A percentile compares a stretch with the other conserved stretches of the same genome.
Evolutionary conservation across 2,888 invertebrate species (phyloP).

Genomic region (Pherbina coryleti): DNA sequence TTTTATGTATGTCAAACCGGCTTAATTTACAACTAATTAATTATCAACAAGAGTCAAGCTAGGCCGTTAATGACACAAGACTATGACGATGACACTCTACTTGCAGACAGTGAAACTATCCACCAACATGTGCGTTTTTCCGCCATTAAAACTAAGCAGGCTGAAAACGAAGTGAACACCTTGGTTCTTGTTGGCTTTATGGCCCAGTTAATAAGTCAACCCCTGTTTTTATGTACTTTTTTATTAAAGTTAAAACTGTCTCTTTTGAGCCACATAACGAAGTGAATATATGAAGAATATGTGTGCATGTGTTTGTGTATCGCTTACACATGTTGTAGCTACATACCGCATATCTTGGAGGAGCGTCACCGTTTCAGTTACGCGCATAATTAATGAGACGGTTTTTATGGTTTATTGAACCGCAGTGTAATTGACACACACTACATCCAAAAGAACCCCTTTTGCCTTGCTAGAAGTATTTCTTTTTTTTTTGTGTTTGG

Average conservation of each 20-base stretch:
- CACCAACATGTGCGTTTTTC: conserved; percentile 36
- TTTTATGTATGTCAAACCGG: conserved; percentile 64
- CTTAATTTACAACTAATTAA: conserved; percentile 63
- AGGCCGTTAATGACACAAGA: conserved; percentile 26
- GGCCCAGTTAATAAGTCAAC: conserved; percentile 36
- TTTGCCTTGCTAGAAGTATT: neutral
- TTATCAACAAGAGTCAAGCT: conserved; percentile 46
- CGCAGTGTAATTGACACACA: conserved; percentile 49
- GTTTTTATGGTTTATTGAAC: conserved; percentile 68
- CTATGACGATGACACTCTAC: neutral
- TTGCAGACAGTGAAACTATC: neutral
- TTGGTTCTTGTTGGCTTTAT: conserved; percentile 28
- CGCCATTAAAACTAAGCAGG: conserved; percentile 6
- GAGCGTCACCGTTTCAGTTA: conserved; percentile 56
- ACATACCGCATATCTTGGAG: conserved; percentile 41
- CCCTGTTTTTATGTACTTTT: conserved; percentile 13
- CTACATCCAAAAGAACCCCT: neutral
- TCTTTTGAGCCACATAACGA: neutral
- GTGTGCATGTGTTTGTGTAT: neutral
- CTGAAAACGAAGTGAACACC: conserved; percentile 6
- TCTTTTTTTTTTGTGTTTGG: neutral
- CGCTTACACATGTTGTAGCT: conserved; percentile 6
- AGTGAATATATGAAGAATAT: neutral
- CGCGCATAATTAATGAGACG: conserved; percentile 67
- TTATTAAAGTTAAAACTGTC: conserved; percentile 14